Evolutionary conservation across 2,888 invertebrate genomes (phyloP).

Genomic region (Scaptomyza tumidula): DNA sequence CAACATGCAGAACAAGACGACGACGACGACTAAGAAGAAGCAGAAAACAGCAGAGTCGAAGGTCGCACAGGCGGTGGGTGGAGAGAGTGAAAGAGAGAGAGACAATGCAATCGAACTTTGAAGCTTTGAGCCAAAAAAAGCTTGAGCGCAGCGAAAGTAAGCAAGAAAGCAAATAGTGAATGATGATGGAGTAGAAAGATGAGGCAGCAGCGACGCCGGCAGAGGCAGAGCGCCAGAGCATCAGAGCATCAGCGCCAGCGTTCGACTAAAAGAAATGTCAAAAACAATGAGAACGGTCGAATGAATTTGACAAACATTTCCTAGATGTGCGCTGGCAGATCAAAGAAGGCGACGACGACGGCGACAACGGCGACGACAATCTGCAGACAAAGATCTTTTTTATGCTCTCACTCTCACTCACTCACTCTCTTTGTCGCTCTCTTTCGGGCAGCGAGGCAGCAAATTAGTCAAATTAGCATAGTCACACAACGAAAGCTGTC

Average conservation of each 20-base stretch:
- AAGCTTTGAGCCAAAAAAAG: constrained; percentile 32
- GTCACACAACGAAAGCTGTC: constrained; percentile 52
- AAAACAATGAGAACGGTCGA: constrained; percentile 85
- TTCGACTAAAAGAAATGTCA: constrained; percentile 82
- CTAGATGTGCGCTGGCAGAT: constrained; percentile 85
- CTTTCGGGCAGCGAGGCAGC: constrained; percentile 19
- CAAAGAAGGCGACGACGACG: constrained; percentile 75
- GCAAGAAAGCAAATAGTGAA: constrained; percentile 4
- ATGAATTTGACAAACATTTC: constrained; percentile 85
- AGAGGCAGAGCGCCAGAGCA: constrained; percentile 5
- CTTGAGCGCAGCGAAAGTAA: constrained; percentile 49
- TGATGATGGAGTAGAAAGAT: constrained; percentile 2
- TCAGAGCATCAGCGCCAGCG: constrained; percentile 23
- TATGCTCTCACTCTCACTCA: constrained; percentile 1
- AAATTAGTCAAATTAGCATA: constrained; percentile 75
- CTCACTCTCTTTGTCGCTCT: constrained; percentile 8
- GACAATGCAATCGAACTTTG: constrained; percentile 44
- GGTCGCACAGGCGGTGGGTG: constrained; percentile 26
- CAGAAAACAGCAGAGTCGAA: constrained; percentile 8
- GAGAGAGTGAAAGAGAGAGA: constrained; percentile 4
- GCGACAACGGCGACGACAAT: constrained; percentile 61
- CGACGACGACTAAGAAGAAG: constrained; percentile 8
- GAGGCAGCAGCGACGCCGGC: not conserved
- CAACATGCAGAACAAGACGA: not conserved
- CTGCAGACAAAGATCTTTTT: constrained; percentile 38